Evolutionary conservation across 2,113 vertebrate species (phyloP).

Genomic region (Pimephales promelas): DNA sequence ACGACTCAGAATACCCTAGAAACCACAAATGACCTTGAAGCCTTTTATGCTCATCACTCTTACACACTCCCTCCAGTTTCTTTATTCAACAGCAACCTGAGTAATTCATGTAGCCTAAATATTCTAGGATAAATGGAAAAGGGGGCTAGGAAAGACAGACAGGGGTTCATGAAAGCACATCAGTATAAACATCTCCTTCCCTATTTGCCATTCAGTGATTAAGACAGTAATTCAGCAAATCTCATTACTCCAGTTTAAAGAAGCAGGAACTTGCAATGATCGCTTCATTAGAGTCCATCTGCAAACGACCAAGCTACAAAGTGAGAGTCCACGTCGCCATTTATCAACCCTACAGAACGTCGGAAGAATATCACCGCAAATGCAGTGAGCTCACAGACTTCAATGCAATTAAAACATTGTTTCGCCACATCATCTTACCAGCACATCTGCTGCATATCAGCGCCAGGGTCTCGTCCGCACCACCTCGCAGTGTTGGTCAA

Average conservation of each 20-base stretch:
- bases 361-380: neutral
- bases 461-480: neutral
- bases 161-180: constrained; percentile 17
- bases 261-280: constrained; percentile 20
- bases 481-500: neutral
- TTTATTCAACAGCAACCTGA: constrained; percentile 1
- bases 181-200: constrained; percentile 38
- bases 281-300: constrained; percentile 35
- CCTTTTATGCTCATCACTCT: neutral
- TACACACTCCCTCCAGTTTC: neutral
- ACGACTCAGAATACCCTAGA: too few species aligned
- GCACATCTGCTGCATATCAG: constrained; percentile 51
- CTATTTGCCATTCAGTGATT: constrained; percentile 47
- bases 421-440: constrained; percentile 27
- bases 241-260: constrained; percentile 37
- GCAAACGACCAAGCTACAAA: constrained; percentile 4
- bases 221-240: constrained; percentile 48
- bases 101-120: constrained; percentile 41
- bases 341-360: neutral
- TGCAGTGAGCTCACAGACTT: neutral
- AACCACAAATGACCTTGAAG: constrained; percentile 11
- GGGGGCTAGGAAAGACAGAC: constrained; percentile 14
- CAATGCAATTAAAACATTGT: neutral
- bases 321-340: neutral
- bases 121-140: constrained; percentile 26